Conservation (phyloP, 2,888 invertebrate species). For the Eupelmus urozonus region DNA sequence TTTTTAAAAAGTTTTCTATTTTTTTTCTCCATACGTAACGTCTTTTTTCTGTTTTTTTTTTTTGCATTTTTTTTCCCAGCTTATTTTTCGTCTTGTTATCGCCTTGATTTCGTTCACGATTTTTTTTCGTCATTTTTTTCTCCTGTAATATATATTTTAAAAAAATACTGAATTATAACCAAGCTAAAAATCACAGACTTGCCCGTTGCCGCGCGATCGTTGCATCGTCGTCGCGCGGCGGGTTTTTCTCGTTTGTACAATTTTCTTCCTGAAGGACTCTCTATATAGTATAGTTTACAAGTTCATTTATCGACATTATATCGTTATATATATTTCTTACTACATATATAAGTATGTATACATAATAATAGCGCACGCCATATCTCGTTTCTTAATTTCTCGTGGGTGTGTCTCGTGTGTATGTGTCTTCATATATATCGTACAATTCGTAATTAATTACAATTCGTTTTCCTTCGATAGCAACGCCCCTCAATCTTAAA, state of each 20-base stretch:
- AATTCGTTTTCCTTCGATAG: constrained; percentile 58
- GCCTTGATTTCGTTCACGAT: constrained; percentile 52
- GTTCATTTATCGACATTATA: constrained; percentile 61
- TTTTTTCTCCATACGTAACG: constrained; percentile 43
- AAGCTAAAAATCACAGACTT: constrained; percentile 78
- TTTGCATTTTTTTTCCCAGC: constrained; percentile 32
- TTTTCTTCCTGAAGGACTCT: constrained; percentile 76
- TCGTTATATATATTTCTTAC: constrained; percentile 48
- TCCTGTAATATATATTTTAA: constrained; percentile 69
- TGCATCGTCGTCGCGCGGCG: constrained; percentile 53
- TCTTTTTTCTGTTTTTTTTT: constrained; percentile 47
- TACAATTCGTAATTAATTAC: constrained; percentile 61
- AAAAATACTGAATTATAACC: constrained; percentile 77
- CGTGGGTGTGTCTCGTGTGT: constrained; percentile 10
- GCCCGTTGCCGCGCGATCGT: constrained; percentile 64
- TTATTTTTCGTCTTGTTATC: constrained; percentile 40
- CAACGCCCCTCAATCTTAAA: constrained; percentile 46
- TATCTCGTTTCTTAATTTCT: constrained; percentile 1
- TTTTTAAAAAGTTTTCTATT: constrained; percentile 6
- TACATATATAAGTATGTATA: constrained; percentile 61
- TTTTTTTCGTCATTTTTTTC: constrained; percentile 66
- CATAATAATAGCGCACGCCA: constrained; percentile 56
- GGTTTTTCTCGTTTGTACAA: constrained; percentile 74
- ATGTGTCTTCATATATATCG: constrained; percentile 39
- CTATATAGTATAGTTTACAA: constrained; percentile 62